A percentile compares a stretch with the other conserved stretches of the same genome.
Evolutionary conservation across 2,888 invertebrate species (phyloP).

Genomic region (Xestia c-nigrum): DNA sequence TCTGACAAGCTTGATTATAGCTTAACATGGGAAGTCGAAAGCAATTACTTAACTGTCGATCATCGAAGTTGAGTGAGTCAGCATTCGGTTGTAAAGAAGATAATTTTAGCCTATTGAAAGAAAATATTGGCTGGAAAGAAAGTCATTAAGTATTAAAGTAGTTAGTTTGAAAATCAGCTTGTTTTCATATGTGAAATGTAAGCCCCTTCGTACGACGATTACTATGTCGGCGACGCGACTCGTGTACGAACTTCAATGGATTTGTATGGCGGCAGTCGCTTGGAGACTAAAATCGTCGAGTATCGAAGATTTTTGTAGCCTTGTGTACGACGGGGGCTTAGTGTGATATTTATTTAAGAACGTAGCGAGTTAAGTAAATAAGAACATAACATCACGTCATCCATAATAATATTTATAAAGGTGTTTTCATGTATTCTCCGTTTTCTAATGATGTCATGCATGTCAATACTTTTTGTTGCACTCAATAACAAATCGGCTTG

Average conservation of each 20-base stretch:
- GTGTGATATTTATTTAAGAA: not conserved
- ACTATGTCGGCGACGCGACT: too few relatives aligned
- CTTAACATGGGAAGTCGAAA: conserved; percentile 55
- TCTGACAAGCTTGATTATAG: conserved; percentile 21
- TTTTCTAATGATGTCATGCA: conserved; percentile 12
- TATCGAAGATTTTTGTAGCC: too few relatives aligned
- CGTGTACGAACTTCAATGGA: too few relatives aligned
- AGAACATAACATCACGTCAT: conserved; percentile 3
- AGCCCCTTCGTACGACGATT: too few relatives aligned
- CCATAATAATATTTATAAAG: not conserved
- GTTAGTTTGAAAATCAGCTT: conserved; percentile 11
- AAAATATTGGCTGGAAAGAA: conserved; percentile 42
- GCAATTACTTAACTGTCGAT: conserved; percentile 71
- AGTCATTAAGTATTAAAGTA: conserved; percentile 36
- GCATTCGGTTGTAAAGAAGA: conserved; percentile 59
- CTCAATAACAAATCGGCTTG: not conserved
- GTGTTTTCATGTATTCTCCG: not conserved
- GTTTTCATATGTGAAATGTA: conserved; percentile 6
- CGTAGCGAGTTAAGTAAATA: not conserved
- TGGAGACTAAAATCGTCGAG: too few relatives aligned
- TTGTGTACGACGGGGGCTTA: too few relatives aligned
- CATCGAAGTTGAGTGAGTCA: conserved; percentile 61
- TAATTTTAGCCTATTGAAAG: conserved; percentile 62
- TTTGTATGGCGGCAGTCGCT: too few relatives aligned
- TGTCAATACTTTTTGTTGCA: not conserved